Evolutionary conservation across 2,113 vertebrate species (phyloP).

Genomic region (Hirundichthys speculiger): DNA sequence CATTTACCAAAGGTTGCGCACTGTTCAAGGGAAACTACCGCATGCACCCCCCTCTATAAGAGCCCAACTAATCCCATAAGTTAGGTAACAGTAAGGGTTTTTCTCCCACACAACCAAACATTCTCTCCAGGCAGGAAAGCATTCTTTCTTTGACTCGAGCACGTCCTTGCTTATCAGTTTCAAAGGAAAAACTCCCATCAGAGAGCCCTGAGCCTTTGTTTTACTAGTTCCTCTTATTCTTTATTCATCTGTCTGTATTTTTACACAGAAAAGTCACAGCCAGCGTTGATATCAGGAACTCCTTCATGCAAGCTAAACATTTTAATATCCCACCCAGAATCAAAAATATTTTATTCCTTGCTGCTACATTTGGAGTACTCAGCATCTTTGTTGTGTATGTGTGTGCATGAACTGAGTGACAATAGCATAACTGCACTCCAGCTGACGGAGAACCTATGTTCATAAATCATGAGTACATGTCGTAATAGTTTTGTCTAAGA

Average conservation of each 20-base stretch:
- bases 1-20: background rate
- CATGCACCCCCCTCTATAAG: background rate
- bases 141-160: constrained; percentile 21
- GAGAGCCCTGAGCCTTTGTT: constrained; percentile 6
- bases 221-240: background rate
- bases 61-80: constrained; percentile 1
- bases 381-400: constrained; percentile 6
- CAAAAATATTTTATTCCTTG: constrained; percentile 12
- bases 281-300: constrained; percentile 9
- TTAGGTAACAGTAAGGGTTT: constrained; percentile 17
- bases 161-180: constrained; percentile 30
- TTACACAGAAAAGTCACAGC: constrained; percentile 8
- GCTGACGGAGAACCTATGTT: constrained; percentile 41
- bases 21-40: background rate
- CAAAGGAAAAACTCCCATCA: constrained; percentile 30
- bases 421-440: constrained; percentile 34
- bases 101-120: background rate
- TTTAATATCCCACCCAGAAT: constrained; percentile 31
- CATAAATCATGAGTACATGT: constrained; percentile 70
- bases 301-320: constrained; percentile 35
- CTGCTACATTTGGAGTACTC: constrained; percentile 13
- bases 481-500: constrained; percentile 47
- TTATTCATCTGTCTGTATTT: constrained; percentile 36
- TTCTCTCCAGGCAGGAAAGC: constrained; percentile 16
- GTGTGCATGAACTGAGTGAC: constrained; percentile 23